Evolutionary conservation across 2,113 vertebrate species (phyloP).

Genomic region (Chaetorhynchus papuensis): DNA sequence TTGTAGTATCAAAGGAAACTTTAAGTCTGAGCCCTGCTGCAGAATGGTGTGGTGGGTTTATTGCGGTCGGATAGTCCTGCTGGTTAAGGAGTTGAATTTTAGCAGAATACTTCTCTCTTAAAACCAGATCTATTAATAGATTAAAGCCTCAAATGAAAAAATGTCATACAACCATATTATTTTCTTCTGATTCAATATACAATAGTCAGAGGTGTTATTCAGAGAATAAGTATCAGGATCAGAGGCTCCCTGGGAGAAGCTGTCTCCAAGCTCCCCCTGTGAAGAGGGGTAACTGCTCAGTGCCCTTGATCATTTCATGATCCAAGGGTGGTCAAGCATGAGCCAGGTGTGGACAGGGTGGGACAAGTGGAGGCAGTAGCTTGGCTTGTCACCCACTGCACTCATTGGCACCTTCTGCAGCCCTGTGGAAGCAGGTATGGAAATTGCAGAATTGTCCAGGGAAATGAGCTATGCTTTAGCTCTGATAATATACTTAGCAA

Average conservation of each 20-base stretch:
- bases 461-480: neutral
- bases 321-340: neutral
- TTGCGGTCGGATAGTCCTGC: neutral
- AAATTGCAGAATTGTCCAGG: neutral
- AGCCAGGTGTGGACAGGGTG: rapidly evolving
- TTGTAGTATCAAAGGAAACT: neutral
- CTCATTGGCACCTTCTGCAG: neutral
- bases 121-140: neutral
- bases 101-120: neutral
- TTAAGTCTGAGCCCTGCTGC: neutral
- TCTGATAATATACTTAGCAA: neutral
- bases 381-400: neutral
- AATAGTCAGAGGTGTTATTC: neutral
- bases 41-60: neutral
- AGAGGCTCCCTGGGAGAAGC: neutral
- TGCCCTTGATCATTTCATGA: neutral
- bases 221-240: neutral
- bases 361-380: neutral
- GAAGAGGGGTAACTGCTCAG: neutral
- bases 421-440: neutral
- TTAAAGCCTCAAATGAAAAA: neutral
- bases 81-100: neutral
- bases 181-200: neutral
- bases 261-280: neutral
- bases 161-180: too few species aligned